Conservation (phyloP, 53 echinoderm and acorn worm species). For the Crossaster papposus region DNA sequence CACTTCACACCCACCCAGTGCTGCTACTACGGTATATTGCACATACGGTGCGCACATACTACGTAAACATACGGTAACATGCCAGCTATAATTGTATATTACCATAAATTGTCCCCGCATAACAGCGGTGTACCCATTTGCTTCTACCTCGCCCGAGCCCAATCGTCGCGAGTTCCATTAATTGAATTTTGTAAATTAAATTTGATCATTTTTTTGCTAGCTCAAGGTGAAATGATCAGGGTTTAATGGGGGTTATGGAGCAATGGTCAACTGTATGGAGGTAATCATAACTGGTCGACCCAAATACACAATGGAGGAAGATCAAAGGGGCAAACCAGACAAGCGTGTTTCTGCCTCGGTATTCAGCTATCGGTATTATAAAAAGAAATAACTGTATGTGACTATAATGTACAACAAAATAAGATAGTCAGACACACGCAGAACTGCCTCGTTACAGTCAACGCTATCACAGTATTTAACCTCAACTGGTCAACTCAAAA, state of each 20-base stretch:
- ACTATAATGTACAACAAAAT: no score
- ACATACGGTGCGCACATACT: not conserved
- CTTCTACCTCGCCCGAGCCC: not conserved
- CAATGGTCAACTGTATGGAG: constrained; percentile 6
- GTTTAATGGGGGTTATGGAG: constrained; percentile 28
- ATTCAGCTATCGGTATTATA: no score
- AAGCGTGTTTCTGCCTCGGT: no score
- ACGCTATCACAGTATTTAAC: no score
- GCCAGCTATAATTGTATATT: not conserved
- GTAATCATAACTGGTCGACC: not conserved
- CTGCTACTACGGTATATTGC: not conserved
- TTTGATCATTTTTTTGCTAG: constrained; percentile 32
- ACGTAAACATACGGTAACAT: not conserved
- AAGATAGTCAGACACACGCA: not conserved
- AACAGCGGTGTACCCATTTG: constrained; percentile 1
- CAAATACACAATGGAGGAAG: not conserved
- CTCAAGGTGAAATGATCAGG: constrained; percentile 55
- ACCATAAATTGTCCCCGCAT: not conserved
- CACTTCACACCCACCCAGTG: not conserved
- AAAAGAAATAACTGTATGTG: no score
- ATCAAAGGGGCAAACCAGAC: constrained; percentile 4
- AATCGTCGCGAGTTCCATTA: not conserved
- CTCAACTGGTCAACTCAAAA: no score
- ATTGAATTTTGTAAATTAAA: constrained; percentile 48
- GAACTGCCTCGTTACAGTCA: not conserved